Base-by-base conservation (phyloP, 2,888 invertebrate species). In the Furcula furcula region DNA sequence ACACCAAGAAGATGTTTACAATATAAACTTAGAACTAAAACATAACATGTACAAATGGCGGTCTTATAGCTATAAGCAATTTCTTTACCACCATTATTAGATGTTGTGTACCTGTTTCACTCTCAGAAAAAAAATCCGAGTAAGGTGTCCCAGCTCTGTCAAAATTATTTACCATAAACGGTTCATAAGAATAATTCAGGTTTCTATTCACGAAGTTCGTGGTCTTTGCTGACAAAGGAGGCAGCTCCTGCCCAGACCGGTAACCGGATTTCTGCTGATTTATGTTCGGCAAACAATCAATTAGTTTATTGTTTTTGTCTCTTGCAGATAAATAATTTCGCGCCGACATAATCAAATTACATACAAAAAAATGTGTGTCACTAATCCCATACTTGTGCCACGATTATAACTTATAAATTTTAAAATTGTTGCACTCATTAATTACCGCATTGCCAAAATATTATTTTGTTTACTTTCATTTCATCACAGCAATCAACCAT, bases 81-180 rank as follows among this genome's bases (percentile, higher is more conserved):
- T n/a, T n/a, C n/a, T n/a, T n/a, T n/a, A n/a, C n/a, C n/a, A n/a
- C n/a, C n/a, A n/a, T n/a, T n/a, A n/a, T n/a, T n/a, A n/a, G n/a
- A n/a, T n/a, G n/a, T n/a, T 16, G 6, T 6, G 3, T 55, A 85
- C 88, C 85, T 56, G 80, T 71, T 39, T 85, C 88, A 54, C 87
- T 87, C 38, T 87, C 88, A 1, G 88, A 85, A 40, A 83, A 81
- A 49, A 87, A 84, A 45, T 88, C 88, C 0, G 87, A 87, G 56
- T 81, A 81, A 7, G 88, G 87, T 1, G 86, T 83, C 4, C 79
- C 76, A 26, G 78, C 59, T 37, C 87, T 71, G 12, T 84, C 80
- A 10, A 65, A 60, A 41, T 65, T 76, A 41, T 78, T 74, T 7
- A 62, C 54, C 28, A 63, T 57, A 44, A 70, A 80, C 0, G 73